Evolutionary conservation across 2,797 vertebrate genomes (phyloP), one percentile per base, ranked within the genome.

Genomic region (Bradypus variegatus): DNA sequence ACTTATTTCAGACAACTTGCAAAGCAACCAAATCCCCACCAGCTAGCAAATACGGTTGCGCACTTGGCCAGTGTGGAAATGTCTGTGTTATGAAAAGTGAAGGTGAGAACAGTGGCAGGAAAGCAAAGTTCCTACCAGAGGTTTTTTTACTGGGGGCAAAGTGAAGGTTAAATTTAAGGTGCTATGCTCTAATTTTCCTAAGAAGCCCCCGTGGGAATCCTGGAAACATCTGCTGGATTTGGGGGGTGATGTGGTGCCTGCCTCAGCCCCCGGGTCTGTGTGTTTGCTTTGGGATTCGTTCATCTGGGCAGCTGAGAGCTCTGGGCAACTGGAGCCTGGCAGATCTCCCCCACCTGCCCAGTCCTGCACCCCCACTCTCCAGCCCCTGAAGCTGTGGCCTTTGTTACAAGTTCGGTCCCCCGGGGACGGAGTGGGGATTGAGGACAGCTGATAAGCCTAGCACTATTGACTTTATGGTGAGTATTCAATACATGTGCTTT

Each of bases 401-500:
- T 96, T 96, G 96, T 97, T 97, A 96, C 88, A 76, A 89, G 65
- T 13, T 88, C 64, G 80, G 93, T 92, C 94, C 94, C 85, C 0
- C 18, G 62, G 73, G 94, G 88, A 64, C 94, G 79, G 92, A 95
- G 92, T 93, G 84, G 91, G 70, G 96, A 97, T 95, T 96, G 94
- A 96, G 94, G 94, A 96, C 94, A 95, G 94, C 95, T 95, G 97
- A 98, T 98, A 98, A 98, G 96, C 95, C 91, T 92, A 93, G 96
- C 96, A 96, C 87, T 96, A 95, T 97, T 97, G 97, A 97, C 97
- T 98, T 97, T 96, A 96, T 90, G 50, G 94, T 92, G 88, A 93
- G 94, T 94, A 96, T 95, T 97, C 97, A 97, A 94, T 97, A 96
- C 97, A 97, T 97, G 95, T 97, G 96, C 97, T 97, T 96, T 96